These are phyloP conservation scores for Polietes domitor DNA, from an alignment of 2,888 invertebrate species.

Conservation along the genomic window DNA sequence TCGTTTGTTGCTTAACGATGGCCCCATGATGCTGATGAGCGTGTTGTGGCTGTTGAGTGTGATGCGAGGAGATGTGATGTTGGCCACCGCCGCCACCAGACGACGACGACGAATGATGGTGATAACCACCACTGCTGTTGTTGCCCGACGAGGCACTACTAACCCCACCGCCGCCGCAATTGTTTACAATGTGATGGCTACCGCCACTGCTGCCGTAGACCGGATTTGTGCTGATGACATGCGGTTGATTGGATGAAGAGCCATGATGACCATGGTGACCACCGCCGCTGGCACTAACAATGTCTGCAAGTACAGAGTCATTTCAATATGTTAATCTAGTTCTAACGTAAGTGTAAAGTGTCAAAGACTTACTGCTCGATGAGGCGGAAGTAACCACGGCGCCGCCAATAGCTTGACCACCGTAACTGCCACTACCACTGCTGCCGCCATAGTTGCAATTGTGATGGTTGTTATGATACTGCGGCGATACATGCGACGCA, in stretches of 20 bases:
- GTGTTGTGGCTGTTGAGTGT: constrained; percentile 64
- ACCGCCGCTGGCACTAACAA: constrained; percentile 72
- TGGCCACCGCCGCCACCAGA: constrained; percentile 64
- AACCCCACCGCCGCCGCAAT: constrained; percentile 70
- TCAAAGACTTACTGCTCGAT: constrained; percentile 75
- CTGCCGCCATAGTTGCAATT: constrained; percentile 77
- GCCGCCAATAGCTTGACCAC: constrained; percentile 66
- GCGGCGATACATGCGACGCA: constrained; percentile 79
- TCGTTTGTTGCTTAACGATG: constrained; percentile 86
- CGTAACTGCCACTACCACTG: constrained; percentile 69
- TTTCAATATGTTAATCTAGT: constrained; percentile 3
- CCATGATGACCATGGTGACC: constrained; percentile 74
- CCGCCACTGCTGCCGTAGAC: constrained; percentile 72
- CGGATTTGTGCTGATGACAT: constrained; percentile 70
- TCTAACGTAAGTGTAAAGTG: background rate
- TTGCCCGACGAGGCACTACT: constrained; percentile 62
- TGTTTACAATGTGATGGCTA: constrained; percentile 74
- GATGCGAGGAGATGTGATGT: constrained; percentile 69
- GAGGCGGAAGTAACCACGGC: constrained; percentile 73
- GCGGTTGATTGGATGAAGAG: constrained; percentile 74
- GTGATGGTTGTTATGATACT: constrained; percentile 79
- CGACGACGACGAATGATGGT: constrained; percentile 72
- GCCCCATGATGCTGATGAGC: constrained; percentile 70
- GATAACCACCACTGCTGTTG: constrained; percentile 70
- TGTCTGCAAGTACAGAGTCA: constrained; percentile 69